These are phyloP conservation scores for Odontesthes bonariensis DNA, from an alignment of 2,113 vertebrate species.

Conservation along the genomic window DNA sequence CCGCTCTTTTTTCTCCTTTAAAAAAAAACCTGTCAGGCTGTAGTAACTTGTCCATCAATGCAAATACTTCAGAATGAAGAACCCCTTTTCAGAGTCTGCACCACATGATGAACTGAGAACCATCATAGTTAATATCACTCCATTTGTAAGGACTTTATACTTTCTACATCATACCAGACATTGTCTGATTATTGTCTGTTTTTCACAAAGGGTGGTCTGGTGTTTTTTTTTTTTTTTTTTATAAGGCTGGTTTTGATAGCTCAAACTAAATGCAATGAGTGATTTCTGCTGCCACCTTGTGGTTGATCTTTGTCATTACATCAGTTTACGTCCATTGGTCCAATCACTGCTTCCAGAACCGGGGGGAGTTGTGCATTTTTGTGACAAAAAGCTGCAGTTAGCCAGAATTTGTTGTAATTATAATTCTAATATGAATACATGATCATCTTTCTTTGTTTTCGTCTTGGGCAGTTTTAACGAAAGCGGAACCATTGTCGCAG, in stretches of 20 bases:
- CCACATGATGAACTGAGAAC: background rate
- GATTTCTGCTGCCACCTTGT: constrained; percentile 32
- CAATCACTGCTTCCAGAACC: background rate
- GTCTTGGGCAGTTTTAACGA: background rate
- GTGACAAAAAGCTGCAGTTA: fast-evolving
- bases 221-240: too few species aligned
- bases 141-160: background rate
- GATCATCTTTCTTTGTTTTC: background rate
- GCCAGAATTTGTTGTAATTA: fast-evolving
- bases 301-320: constrained; percentile 9
- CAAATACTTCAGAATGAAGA: too few species aligned
- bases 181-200: too few species aligned
- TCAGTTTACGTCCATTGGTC: fast-evolving
- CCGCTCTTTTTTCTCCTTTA: too few species aligned
- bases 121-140: background rate
- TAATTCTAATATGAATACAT: too few species aligned
- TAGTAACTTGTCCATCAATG: too few species aligned
- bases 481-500: constrained; percentile 52
- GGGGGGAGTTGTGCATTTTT: background rate
- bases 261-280: background rate
- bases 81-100: background rate
- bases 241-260: too few species aligned
- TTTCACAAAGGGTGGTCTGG: too few species aligned
- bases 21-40: too few species aligned
- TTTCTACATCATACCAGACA: too few species aligned